Evolutionary conservation across 2,797 vertebrate genomes (phyloP).

Genomic region (Moxostoma hubbsi): DNA sequence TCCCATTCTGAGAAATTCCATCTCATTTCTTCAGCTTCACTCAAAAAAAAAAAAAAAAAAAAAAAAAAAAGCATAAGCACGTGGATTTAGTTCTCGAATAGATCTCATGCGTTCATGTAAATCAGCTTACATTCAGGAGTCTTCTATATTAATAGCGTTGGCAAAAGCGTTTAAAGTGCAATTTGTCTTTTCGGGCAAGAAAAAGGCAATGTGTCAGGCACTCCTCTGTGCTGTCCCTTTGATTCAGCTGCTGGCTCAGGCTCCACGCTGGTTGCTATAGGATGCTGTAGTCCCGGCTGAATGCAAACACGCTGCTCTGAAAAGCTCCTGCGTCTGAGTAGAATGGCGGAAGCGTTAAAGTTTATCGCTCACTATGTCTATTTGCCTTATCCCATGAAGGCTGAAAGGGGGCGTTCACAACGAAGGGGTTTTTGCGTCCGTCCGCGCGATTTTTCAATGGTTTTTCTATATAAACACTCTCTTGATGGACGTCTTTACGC

Average conservation of each 20-base stretch:
- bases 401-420: too few species aligned
- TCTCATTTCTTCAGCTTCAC: slow-evolving; percentile 62
- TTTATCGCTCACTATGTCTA: background rate
- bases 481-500: too few species aligned
- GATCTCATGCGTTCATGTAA: slow-evolving; percentile 42
- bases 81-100: slow-evolving; percentile 71
- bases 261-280: slow-evolving; percentile 48
- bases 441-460: too few species aligned
- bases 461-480: too few species aligned
- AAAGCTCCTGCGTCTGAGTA: slow-evolving; percentile 16
- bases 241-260: slow-evolving; percentile 45
- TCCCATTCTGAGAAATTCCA: slow-evolving; percentile 30
- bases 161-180: slow-evolving; percentile 11
- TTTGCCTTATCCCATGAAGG: background rate
- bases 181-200: slow-evolving; percentile 4
- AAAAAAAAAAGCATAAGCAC: slow-evolving; percentile 10
- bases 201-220: background rate
- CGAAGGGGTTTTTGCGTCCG: too few species aligned
- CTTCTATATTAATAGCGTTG: slow-evolving; percentile 15
- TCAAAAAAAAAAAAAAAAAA: slow-evolving; percentile 1
- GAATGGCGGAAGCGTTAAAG: background rate
- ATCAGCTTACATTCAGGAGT: slow-evolving; percentile 46
- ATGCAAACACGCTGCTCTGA: slow-evolving; percentile 34
- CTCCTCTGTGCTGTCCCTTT: slow-evolving; percentile 41
- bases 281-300: slow-evolving; percentile 53